phyloP scores from a whole-genome alignment of 2,113 vertebrate genomes.

The Pardalotus punctatus region DNA sequence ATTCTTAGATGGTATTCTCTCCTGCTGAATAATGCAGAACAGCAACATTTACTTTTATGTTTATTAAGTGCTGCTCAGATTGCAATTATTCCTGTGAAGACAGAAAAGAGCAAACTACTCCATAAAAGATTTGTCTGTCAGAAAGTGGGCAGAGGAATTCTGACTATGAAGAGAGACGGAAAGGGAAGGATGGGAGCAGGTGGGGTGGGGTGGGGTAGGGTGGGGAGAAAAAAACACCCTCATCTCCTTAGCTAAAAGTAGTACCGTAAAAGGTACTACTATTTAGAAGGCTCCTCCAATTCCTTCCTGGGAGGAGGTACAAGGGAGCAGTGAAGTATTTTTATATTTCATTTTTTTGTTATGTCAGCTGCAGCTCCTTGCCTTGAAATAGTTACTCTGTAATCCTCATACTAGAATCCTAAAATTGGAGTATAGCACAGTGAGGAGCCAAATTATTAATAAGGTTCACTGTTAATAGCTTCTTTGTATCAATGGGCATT shows the following conservation, averaged over 20 bases:
- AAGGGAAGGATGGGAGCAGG: rapidly evolving
- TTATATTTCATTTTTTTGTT: background rate
- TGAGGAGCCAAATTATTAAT: background rate
- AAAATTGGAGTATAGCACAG: background rate
- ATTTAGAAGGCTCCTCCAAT: background rate
- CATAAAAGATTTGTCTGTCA: background rate
- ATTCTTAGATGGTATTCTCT: background rate
- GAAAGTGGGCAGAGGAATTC: background rate
- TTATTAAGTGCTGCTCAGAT: background rate
- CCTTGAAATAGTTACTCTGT: background rate
- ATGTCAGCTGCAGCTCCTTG: background rate
- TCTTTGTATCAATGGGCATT: background rate
- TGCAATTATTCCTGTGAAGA: background rate
- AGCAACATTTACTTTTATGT: background rate
- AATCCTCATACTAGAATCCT: background rate
- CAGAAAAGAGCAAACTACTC: background rate
- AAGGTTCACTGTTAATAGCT: background rate
- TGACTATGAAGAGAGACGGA: background rate
- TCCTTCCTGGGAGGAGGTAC: background rate
- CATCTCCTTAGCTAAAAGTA: background rate
- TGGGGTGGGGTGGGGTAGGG: rapidly evolving
- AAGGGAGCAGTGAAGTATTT: background rate
- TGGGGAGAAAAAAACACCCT: background rate
- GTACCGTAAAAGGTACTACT: background rate
- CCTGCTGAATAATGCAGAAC: background rate